Evolutionary conservation across 2,113 vertebrate genomes (phyloP), one percentile per base, ranked within the genome.

Genomic region (Tachysurus fulvidraco): DNA sequence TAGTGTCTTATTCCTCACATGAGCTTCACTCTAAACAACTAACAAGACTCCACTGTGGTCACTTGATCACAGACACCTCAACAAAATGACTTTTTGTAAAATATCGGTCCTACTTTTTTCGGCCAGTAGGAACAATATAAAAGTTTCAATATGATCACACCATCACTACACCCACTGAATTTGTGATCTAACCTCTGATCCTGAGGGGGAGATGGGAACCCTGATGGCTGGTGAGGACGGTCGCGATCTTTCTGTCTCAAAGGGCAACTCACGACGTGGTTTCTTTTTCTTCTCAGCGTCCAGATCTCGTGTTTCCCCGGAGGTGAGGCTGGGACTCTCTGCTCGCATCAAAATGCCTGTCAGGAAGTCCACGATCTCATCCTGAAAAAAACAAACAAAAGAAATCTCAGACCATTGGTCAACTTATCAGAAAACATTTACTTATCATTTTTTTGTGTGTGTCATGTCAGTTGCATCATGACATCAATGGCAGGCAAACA

Each of bases 321-420:
- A 95, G 82, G 91, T 88, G 41, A 97, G 97, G 0, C 94, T 5
- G 1, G 97, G 96, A 44, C 95, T 95, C 78, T 99, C 97, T 0
- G 95, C 88, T 1, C 97, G 95, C 1, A 96, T 96, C 28, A 99
- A 95, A 86, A 99, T 97, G 0, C 97, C 97, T 0, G 97, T 97
- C 90, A 99, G 92, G 90, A 99, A 99, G 89, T 99, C 98, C 0
- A 97, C 96, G 0, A 99, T 99, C 92, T 99, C 98, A 82, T 99
- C 98, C 98, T 99, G 87, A 81, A 52, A 2, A 1, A 46, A 6
- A 3, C n/a, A 46, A 25, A 13, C 0, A 50, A 11, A 11, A 69
- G 52, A 36, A 28, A 28, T 30, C 59, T 50, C 21, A 67, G 44
- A 54, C 71, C 14, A 6, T 2, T n/a, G 6, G n/a, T 55, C 52